phyloP scores from a whole-genome alignment of 1,140 invertebrate genomes.

The Drosophila mauritiana region DNA sequence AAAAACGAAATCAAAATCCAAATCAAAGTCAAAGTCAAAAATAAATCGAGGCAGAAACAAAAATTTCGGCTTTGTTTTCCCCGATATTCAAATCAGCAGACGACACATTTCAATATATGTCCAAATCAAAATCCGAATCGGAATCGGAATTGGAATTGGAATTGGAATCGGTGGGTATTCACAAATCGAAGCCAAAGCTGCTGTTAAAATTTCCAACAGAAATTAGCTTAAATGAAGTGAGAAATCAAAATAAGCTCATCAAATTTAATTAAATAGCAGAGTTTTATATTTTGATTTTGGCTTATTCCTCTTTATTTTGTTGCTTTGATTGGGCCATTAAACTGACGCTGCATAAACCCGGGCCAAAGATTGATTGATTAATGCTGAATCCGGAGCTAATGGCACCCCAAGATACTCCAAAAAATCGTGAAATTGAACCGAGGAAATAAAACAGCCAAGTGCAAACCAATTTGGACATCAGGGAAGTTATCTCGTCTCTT shows the following conservation, averaged over 20 bases:
- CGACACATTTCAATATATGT: constrained; percentile 37
- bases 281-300: constrained; percentile 21
- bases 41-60: constrained; percentile 23
- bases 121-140: constrained; percentile 45
- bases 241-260: constrained; percentile 78
- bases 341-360: constrained; percentile 68
- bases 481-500: constrained; percentile 18
- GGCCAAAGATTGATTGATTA: constrained; percentile 16
- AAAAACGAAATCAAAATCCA: constrained; percentile 24
- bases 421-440: constrained; percentile 19
- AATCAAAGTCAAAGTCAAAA: constrained; percentile 20
- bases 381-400: constrained; percentile 14
- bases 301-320: constrained; percentile 9
- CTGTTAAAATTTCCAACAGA: constrained; percentile 55
- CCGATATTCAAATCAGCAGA: constrained; percentile 36
- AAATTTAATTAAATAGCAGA: constrained; percentile 78
- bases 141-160: constrained; percentile 14
- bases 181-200: constrained; percentile 17
- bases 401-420: not conserved
- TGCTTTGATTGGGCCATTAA: constrained; percentile 55
- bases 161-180: constrained; percentile 17
- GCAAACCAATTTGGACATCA: constrained; percentile 8
- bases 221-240: constrained; percentile 82
- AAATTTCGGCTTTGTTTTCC: constrained; percentile 13
- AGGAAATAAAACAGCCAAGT: constrained; percentile 12